Percentiles rank a stretch among this genome's conserved stretches.
Evolutionary conservation across 1,140 invertebrate species (phyloP).

Genomic region (Fopius arisanus): DNA sequence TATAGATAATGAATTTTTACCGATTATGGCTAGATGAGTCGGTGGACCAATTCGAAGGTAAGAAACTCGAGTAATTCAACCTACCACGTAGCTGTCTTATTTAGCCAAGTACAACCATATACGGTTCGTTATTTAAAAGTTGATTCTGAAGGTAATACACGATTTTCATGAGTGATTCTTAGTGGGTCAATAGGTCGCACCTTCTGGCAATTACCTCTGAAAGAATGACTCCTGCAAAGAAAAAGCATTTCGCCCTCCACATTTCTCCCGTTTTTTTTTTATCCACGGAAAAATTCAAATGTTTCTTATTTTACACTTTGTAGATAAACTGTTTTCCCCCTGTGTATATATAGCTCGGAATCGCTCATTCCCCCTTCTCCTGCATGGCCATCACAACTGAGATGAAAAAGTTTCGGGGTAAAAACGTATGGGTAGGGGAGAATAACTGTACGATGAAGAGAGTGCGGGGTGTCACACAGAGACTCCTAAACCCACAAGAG

Average conservation of each 20-base stretch:
- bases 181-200: conserved; percentile 39
- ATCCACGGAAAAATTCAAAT: neutral
- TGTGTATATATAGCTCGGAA: conserved; percentile 29
- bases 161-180: conserved; percentile 20
- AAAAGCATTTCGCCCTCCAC: neutral
- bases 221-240: neutral
- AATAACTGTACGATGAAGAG: conserved; percentile 23
- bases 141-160: conserved; percentile 43
- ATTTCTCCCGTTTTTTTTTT: neutral
- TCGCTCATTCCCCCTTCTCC: conserved; percentile 22
- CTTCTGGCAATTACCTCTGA: neutral
- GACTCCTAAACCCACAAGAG: conserved; percentile 43
- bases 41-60: conserved; percentile 18
- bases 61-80: conserved; percentile 19
- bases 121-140: conserved; percentile 53
- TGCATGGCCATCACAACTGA: neutral
- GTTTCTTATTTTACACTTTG: neutral
- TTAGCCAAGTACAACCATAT: conserved; percentile 43
- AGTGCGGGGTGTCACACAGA: conserved; percentile 18
- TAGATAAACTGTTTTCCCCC: conserved; percentile 15
- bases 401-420: neutral
- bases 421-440: conserved; percentile 10
- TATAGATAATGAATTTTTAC: neutral
- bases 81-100: neutral
- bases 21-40: conserved; percentile 24